These are phyloP conservation scores for Belonocnema kinseyi DNA, from an alignment of 1,140 invertebrate species.

Conservation along the genomic window DNA sequence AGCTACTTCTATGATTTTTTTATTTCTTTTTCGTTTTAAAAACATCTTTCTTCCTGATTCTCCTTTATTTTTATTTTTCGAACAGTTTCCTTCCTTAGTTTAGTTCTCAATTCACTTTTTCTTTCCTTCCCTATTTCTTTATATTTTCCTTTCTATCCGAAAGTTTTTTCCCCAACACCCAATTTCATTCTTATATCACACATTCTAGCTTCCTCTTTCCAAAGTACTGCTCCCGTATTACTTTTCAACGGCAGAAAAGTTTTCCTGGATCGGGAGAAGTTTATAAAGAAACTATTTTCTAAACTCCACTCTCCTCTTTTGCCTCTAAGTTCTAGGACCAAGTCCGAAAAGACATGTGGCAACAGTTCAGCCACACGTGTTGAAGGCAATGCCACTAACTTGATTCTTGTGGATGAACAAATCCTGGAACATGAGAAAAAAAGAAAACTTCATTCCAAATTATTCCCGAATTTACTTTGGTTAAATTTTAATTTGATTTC, in stretches of 20 bases:
- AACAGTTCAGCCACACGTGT: conserved; percentile 13
- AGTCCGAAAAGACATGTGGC: conserved; percentile 4
- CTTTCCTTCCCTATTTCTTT: not conserved
- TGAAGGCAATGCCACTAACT: not conserved
- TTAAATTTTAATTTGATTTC: too few relatives aligned
- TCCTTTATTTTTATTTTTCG: not conserved
- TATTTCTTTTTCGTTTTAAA: too few relatives aligned
- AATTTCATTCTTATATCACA: conserved; percentile 9
- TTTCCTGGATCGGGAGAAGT: conserved; percentile 12
- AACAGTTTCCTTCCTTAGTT: not conserved
- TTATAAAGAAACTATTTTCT: not conserved
- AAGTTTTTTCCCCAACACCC: not conserved
- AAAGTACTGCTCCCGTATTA: conserved; percentile 12
- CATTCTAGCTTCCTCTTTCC: not conserved
- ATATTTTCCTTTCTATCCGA: not conserved
- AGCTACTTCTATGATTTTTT: too few relatives aligned
- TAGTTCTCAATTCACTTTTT: not conserved
- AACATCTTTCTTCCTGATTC: not conserved
- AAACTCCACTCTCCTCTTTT: not conserved
- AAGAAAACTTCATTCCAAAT: too few relatives aligned
- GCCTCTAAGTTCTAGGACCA: conserved; percentile 3
- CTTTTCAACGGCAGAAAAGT: conserved; percentile 20
- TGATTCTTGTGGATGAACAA: not conserved
- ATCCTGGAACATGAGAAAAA: not conserved
- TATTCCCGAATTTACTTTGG: too few relatives aligned